A percentile compares a stretch with the other conserved stretches of the same genome.
phyloP scores from a whole-genome alignment of 2,888 invertebrate genomes.

The Oxystoma pomonae region DNA sequence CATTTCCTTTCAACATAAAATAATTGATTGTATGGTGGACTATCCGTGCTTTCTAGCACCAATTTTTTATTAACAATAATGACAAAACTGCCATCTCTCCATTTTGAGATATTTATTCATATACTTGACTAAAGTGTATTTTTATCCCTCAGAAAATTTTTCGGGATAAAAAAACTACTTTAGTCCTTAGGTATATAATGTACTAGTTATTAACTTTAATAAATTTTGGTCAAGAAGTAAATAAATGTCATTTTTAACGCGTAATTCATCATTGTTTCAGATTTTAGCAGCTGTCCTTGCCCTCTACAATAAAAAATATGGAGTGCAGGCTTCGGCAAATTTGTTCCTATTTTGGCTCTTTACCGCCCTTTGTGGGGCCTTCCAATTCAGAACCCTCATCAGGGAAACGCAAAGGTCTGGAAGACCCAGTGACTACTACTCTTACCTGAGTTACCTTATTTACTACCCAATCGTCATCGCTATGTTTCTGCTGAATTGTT shows the following conservation, averaged over 20 bases:
- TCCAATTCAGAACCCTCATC: constrained; percentile 27
- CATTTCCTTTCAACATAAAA: too few species aligned
- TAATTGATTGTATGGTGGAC: too few species aligned
- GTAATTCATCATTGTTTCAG: neutral
- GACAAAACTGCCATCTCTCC: too few species aligned
- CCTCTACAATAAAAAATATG: constrained; percentile 48
- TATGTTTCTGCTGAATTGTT: constrained; percentile 41
- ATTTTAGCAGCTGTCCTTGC: constrained; percentile 38
- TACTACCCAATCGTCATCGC: constrained; percentile 40
- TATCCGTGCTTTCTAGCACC: too few species aligned
- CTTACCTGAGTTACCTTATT: constrained; percentile 37
- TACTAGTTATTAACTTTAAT: too few species aligned
- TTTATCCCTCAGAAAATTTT: too few species aligned
- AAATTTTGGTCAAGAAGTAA: too few species aligned
- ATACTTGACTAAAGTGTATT: too few species aligned
- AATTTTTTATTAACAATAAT: too few species aligned
- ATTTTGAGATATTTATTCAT: too few species aligned
- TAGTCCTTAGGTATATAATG: too few species aligned
- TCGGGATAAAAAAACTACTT: too few species aligned
- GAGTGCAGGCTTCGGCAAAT: constrained; percentile 52
- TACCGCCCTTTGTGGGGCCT: constrained; percentile 42
- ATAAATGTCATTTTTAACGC: neutral
- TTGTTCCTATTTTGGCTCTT: constrained; percentile 55
- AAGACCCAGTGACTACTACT: constrained; percentile 10
- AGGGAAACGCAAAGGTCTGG: constrained; percentile 6